Evolutionary conservation across 2,797 vertebrate species (phyloP).

Genomic region (Phoxinus dragarum): DNA sequence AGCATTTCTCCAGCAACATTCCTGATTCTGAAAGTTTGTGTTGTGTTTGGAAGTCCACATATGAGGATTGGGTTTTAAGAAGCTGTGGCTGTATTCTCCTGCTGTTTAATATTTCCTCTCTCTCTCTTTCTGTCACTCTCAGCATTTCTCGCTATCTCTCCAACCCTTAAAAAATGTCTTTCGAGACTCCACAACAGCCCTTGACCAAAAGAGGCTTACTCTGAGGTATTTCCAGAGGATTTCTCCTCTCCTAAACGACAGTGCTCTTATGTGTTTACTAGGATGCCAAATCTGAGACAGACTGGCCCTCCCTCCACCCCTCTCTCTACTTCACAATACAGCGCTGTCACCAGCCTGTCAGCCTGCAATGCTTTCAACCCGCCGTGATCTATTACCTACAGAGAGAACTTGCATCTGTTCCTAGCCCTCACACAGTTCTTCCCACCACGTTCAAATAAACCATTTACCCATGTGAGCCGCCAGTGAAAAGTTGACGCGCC

Average conservation of each 20-base stretch:
- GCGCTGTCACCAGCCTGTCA: slow-evolving; percentile 77
- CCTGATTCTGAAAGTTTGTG: not conserved
- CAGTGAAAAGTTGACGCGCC: slow-evolving; percentile 38
- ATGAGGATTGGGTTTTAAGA: slow-evolving; percentile 39
- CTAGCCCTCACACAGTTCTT: slow-evolving; percentile 63
- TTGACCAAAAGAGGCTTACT: slow-evolving; percentile 76
- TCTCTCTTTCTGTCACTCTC: slow-evolving; percentile 52
- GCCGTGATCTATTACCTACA: slow-evolving; percentile 65
- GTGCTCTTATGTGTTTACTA: slow-evolving; percentile 72
- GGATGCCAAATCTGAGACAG: slow-evolving; percentile 77
- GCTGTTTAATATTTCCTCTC: slow-evolving; percentile 54
- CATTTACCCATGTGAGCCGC: slow-evolving; percentile 49
- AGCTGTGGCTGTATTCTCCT: slow-evolving; percentile 20
- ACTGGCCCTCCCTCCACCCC: slow-evolving; percentile 70
- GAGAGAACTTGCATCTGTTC: slow-evolving; percentile 64
- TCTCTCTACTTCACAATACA: slow-evolving; percentile 71
- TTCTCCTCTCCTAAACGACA: slow-evolving; percentile 78
- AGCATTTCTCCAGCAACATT: not conserved
- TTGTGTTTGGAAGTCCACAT: slow-evolving; percentile 27
- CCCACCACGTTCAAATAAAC: slow-evolving; percentile 58
- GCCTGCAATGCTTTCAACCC: slow-evolving; percentile 72
- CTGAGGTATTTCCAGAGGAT: slow-evolving; percentile 82
- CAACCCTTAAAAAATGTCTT: slow-evolving; percentile 72
- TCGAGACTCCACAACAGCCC: slow-evolving; percentile 71
- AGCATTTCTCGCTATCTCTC: slow-evolving; percentile 65